A percentile compares a stretch with the other conserved stretches of the same genome.
Conservation (phyloP, 2,888 invertebrate species). For the Sepiola atlantica region DNA sequence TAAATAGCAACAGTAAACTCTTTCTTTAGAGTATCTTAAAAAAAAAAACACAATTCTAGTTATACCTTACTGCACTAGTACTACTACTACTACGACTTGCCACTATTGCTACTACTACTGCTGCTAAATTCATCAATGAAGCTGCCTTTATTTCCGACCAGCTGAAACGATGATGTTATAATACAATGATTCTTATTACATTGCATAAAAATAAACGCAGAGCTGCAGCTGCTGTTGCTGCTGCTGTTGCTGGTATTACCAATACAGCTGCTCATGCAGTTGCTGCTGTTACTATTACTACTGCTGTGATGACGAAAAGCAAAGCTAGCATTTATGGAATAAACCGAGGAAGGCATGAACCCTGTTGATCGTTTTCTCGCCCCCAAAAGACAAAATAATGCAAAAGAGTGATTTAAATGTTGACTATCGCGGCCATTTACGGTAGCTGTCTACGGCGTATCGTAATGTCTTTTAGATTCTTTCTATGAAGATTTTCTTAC, state of each 20-base stretch:
- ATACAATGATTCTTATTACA: not conserved
- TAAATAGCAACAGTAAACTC: not conserved
- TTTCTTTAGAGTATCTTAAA: not conserved
- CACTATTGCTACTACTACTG: not conserved
- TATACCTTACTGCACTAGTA: not conserved
- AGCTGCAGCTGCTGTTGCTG: not conserved
- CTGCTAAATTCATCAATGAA: not conserved
- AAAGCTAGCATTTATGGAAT: not conserved
- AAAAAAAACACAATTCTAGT: not conserved
- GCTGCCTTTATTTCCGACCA: not conserved
- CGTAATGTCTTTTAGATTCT: not conserved
- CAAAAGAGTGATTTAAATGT: not conserved
- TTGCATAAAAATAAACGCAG: not conserved
- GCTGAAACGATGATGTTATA: not conserved
- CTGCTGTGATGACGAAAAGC: not conserved
- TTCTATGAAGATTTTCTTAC: not conserved
- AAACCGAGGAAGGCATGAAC: not conserved
- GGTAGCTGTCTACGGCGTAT: not conserved
- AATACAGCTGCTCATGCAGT: constrained; percentile 14
- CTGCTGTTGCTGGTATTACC: not conserved
- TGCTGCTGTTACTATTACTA: not conserved
- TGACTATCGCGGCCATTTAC: not conserved
- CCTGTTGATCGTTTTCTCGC: not conserved
- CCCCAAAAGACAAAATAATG: not conserved
- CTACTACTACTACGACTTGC: not conserved